Evolutionary conservation across 2,113 vertebrate genomes (phyloP).

Genomic region (Rhabdomys dilectus): DNA sequence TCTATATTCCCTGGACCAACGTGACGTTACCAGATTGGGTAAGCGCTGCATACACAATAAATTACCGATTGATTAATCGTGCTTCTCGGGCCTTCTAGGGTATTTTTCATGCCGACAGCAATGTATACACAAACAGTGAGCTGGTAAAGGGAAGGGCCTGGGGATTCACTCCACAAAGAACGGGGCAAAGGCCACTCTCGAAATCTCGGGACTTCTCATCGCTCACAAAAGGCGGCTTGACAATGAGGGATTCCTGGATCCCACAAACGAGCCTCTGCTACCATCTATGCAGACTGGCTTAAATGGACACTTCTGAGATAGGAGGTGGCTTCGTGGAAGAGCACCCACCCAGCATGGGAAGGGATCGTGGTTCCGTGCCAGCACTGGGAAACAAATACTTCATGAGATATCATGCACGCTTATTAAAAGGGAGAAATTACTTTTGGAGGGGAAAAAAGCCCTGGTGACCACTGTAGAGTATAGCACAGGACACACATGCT

Average conservation of each 20-base stretch:
- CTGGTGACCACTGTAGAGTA: neutral
- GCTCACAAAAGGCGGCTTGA: neutral
- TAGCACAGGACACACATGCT: fast-evolving
- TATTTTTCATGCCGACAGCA: constrained; percentile 25
- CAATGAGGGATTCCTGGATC: neutral
- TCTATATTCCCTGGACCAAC: neutral
- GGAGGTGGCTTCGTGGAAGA: too few relatives aligned
- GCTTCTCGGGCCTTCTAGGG: neutral
- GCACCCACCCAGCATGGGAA: fast-evolving
- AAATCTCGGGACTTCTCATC: neutral
- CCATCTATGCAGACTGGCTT: neutral
- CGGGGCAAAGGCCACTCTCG: neutral
- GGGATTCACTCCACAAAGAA: neutral
- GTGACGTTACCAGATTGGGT: constrained; percentile 57
- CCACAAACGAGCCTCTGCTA: fast-evolving
- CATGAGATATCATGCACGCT: neutral
- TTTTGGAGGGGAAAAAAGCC: too few relatives aligned
- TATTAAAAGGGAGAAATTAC: neutral
- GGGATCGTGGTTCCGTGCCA: neutral
- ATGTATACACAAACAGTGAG: neutral
- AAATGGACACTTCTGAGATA: too few relatives aligned
- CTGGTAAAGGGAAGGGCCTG: neutral
- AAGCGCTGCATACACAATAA: constrained; percentile 53
- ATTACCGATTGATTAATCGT: constrained; percentile 44
- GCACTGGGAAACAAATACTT: neutral